These are phyloP conservation scores for Acanthornis magna DNA, from an alignment of 2,797 vertebrate genomes.

Conservation along the genomic window DNA sequence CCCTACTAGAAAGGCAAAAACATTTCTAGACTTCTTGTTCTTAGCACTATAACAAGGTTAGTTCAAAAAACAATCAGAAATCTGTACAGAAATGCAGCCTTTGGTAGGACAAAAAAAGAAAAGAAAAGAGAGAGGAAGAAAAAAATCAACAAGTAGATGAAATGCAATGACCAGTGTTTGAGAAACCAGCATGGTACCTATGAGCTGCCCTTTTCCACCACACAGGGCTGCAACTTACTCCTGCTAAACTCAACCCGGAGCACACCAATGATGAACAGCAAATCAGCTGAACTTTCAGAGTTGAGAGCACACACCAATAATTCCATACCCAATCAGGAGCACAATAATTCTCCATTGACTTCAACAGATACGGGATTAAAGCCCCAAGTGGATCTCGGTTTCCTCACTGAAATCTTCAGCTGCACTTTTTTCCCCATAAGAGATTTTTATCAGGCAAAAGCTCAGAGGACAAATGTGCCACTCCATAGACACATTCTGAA, in stretches of 20 bases:
- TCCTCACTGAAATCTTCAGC: not conserved
- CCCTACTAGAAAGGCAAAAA: not conserved
- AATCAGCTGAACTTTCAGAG: not conserved
- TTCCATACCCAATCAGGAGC: not conserved
- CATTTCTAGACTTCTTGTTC: not conserved
- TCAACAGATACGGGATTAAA: not conserved
- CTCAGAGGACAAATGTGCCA: not conserved
- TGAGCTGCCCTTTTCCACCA: not conserved
- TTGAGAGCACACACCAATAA: not conserved
- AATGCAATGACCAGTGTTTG: not conserved
- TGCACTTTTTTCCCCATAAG: not conserved
- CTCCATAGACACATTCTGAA: not conserved
- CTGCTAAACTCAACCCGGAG: not conserved
- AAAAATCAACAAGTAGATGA: not conserved
- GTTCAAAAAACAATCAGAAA: not conserved
- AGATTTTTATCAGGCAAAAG: not conserved
- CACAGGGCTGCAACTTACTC: not conserved
- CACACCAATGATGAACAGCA: not conserved
- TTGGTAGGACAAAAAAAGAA: not conserved
- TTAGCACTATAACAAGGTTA: rapidly evolving
- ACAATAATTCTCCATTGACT: not conserved
- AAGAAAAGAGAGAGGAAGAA: not conserved
- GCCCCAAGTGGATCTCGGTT: not conserved
- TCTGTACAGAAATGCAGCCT: not conserved
- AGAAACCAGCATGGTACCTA: rapidly evolving